Conservation (phyloP, 2,113 vertebrate genomes). For the Mirza zaza region DNA sequence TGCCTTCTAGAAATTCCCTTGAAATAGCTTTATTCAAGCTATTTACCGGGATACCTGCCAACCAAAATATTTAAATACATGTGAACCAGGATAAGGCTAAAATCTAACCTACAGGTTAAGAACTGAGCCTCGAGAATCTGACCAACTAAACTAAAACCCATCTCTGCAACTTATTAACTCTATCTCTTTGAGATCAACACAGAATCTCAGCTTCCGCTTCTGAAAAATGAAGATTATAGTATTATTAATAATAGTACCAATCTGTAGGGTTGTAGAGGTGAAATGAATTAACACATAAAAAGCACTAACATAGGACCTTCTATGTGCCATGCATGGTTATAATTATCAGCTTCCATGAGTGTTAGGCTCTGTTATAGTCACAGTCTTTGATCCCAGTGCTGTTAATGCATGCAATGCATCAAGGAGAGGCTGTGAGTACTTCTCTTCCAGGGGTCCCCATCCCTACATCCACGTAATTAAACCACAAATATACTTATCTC, state of each 20-base stretch:
- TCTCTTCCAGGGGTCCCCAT: neutral
- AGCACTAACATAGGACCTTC: fast-evolving
- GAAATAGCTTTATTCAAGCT: neutral
- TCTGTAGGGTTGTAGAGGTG: fast-evolving
- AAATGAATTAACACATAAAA: neutral
- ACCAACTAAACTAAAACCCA: neutral
- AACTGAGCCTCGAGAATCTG: neutral
- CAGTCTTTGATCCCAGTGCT: neutral
- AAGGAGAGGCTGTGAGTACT: neutral
- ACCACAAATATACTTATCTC: neutral
- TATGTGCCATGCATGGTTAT: fast-evolving
- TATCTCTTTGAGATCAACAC: neutral
- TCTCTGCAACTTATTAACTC: neutral
- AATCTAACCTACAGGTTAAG: neutral
- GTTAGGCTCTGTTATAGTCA: neutral
- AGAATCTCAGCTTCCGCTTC: neutral
- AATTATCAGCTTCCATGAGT: neutral
- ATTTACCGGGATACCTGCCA: neutral
- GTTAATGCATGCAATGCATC: neutral
- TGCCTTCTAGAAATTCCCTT: neutral
- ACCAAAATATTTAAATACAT: neutral
- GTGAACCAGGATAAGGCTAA: neutral
- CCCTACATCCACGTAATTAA: neutral
- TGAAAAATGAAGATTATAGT: neutral
- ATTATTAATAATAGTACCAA: too few relatives aligned